Percentiles rank a stretch among this genome's conserved stretches.
These are phyloP conservation scores for Dolichopus griseipennis DNA, from an alignment of 2,888 invertebrate genomes.

Conservation along the genomic window DNA sequence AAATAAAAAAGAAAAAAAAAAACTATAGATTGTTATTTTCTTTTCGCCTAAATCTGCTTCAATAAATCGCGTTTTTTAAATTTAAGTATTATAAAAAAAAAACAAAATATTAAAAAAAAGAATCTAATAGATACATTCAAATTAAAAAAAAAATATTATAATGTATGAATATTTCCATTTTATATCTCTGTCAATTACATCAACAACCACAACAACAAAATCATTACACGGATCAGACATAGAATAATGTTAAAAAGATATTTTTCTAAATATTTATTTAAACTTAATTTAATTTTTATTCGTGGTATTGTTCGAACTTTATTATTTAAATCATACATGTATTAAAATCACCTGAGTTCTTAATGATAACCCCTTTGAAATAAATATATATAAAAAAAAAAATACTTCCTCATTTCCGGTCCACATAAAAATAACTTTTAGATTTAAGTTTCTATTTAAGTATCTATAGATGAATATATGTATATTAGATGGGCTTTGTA, in stretches of 20 bases:
- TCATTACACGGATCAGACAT: no score
- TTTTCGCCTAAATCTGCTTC: not conserved
- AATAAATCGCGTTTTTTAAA: not conserved
- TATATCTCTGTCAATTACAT: no score
- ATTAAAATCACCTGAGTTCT: not conserved
- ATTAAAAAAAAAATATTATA: no score
- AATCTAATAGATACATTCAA: no score
- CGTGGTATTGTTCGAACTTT: no score
- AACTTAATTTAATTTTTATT: not conserved
- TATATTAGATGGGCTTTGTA: no score
- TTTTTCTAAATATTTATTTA: not conserved
- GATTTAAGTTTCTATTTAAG: not conserved
- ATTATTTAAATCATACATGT: no score
- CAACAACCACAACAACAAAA: no score
- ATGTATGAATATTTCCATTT: no score
- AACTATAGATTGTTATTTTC: not conserved
- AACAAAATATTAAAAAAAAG: no score
- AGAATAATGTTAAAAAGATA: no score
- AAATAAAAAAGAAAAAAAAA: no score
- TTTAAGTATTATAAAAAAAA: not conserved
- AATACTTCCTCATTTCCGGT: conserved; percentile 11
- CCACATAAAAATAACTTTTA: not conserved
- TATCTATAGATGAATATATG: not conserved
- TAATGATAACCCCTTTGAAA: not conserved
- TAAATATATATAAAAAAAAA: not conserved